Evolutionary conservation across 2,113 vertebrate genomes (phyloP), one percentile per base, ranked within the genome.

Genomic region (Eulemur macaco): DNA sequence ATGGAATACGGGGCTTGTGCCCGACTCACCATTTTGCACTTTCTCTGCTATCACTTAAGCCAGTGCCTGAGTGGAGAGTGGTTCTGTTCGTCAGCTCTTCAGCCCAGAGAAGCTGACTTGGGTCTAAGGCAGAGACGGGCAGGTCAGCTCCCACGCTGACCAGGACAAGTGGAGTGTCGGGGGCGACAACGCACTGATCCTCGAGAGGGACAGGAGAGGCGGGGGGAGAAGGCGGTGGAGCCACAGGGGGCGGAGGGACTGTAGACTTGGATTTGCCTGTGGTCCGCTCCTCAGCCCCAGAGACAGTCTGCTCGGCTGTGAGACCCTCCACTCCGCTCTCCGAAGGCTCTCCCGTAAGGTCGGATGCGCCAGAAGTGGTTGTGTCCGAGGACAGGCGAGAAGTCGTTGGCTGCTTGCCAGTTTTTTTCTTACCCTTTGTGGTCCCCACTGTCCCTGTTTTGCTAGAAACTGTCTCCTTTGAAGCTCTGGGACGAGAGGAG

Each of bases 401-500:
- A 8, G 90, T 97, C 6, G 78, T 96, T 31, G 98, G 95, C 97
- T 98, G 99, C 89, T 99, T 99, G 97, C 97, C 98, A 76, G 97
- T 56, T 92, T 98, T 99, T 69, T 98, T 99, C 97, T 99, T 99
- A 92, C 98, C 98, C 64, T 97, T 98, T 42, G 98, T 94, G 96
- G 97, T 97, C 83, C 98, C 99, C 78, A 98, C 95, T 14, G 98
- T 69, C 76, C 98, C 97, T 0, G 74, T 96, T 98, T 99, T 99
- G 96, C 97, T 98, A 82, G 98, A 94, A 18, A 97, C 63, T 4
- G 96, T 94, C 89, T 99, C 99, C 98, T 99, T 99, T 98, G 98
- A 90, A 96, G 96, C 37, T 97, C 97, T 99, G 34, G 97, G 87
- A 89, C 98, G 98, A 97, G 98, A 98, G 83, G 98, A 98, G 80